A percentile compares a stretch with the other conserved stretches of the same genome.
These are phyloP conservation scores for Lasioglossum zephyrum DNA, from an alignment of 2,888 invertebrate species.

Conservation along the genomic window DNA sequence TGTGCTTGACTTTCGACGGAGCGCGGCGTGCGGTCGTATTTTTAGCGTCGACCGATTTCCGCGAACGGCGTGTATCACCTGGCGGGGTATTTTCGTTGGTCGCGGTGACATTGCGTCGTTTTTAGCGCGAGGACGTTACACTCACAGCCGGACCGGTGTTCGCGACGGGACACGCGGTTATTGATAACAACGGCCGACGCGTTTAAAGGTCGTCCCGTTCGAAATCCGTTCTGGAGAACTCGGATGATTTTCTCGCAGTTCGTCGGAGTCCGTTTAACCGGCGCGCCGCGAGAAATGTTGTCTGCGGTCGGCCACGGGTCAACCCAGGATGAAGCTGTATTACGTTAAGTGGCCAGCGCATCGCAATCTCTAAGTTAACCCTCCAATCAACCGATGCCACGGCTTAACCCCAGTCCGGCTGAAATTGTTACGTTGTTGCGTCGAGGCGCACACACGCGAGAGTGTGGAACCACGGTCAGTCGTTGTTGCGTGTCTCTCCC, in stretches of 20 bases:
- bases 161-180: background rate
- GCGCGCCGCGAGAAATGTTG: background rate
- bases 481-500: background rate
- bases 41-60: slow-evolving; percentile 75
- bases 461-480: background rate
- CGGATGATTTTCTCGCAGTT: background rate
- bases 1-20: slow-evolving; percentile 46
- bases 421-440: slow-evolving; percentile 47
- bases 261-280: slow-evolving; percentile 16
- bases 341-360: slow-evolving; percentile 14
- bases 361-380: slow-evolving; percentile 34
- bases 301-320: background rate
- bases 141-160: slow-evolving; percentile 25
- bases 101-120: slow-evolving; percentile 75
- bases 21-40: slow-evolving; percentile 64
- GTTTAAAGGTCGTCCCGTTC: background rate
- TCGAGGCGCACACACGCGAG: background rate
- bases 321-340: background rate
- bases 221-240: background rate
- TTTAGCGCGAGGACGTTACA: slow-evolving; percentile 78
- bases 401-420: background rate
- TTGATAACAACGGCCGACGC: background rate
- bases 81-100: slow-evolving; percentile 72
- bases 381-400: slow-evolving; percentile 34
- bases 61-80: slow-evolving; percentile 77